These are phyloP conservation scores for Xanthia togata DNA, from an alignment of 2,888 invertebrate species.

Conservation along the genomic window DNA sequence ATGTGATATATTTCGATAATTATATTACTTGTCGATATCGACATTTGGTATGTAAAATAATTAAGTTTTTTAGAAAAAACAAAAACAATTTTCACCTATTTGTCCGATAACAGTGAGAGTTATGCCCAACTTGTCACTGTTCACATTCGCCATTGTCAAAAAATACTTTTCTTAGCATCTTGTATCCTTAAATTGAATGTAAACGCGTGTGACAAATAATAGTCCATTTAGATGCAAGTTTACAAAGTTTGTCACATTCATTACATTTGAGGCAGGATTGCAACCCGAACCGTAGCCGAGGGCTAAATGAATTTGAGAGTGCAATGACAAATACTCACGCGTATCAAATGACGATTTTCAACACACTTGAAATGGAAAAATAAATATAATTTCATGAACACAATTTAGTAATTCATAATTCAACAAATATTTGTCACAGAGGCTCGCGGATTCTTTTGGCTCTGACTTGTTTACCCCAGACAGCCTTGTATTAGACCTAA, in stretches of 20 bases:
- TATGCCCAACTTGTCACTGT: no score
- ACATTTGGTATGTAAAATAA: neutral
- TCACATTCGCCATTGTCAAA: no score
- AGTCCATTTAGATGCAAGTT: neutral
- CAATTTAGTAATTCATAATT: no score
- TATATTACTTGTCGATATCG: slow-evolving; percentile 3
- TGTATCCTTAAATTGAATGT: neutral
- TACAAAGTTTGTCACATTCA: neutral
- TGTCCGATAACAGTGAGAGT: no score
- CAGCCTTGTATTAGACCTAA: no score
- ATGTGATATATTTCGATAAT: slow-evolving; percentile 50
- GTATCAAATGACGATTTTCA: neutral
- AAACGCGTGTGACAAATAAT: neutral
- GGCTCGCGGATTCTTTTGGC: neutral
- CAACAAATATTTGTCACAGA: neutral
- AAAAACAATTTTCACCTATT: no score
- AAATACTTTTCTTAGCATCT: neutral
- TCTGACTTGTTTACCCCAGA: no score
- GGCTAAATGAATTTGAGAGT: no score
- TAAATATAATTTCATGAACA: neutral
- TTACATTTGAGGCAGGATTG: neutral
- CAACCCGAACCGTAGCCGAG: no score
- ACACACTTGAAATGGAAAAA: neutral
- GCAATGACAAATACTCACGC: neutral
- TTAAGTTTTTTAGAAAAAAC: no score